phyloP scores from a whole-genome alignment of 2,797 vertebrate species.

The Brachyrhaphis roseni region DNA sequence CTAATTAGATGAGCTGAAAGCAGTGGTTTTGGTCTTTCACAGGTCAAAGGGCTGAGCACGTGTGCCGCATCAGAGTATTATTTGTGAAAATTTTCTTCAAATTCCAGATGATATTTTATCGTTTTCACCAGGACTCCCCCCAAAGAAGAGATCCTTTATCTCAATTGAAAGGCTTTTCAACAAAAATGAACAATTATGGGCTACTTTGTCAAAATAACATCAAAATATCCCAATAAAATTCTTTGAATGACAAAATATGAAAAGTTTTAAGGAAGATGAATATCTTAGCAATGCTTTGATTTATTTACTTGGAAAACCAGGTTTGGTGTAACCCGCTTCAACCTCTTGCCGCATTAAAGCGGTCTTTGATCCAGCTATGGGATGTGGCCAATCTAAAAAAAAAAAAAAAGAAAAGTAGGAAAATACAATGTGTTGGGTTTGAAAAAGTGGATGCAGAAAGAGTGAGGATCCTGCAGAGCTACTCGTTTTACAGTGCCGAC shows the following conservation, averaged over 20 bases:
- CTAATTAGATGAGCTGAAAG: not conserved
- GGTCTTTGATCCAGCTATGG: slow-evolving; percentile 63
- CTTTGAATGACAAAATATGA: not conserved
- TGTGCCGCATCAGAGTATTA: not conserved
- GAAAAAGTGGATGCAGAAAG: slow-evolving; percentile 10
- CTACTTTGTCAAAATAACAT: not conserved
- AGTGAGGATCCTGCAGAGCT: slow-evolving; percentile 43
- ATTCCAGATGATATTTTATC: not conserved
- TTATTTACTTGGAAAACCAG: slow-evolving; percentile 38
- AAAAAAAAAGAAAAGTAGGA: slow-evolving; percentile 28
- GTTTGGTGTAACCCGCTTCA: slow-evolving; percentile 60
- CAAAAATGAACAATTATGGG: not conserved
- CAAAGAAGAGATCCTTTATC: not conserved
- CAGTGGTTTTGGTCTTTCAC: not conserved
- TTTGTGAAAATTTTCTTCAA: not conserved
- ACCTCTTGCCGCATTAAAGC: slow-evolving; percentile 69
- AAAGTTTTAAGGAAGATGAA: not conserved
- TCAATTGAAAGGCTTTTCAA: not conserved
- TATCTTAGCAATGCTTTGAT: not conserved
- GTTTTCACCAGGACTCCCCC: not conserved
- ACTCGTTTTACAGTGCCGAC: slow-evolving; percentile 59
- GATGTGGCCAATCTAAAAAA: slow-evolving; percentile 15
- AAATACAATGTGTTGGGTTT: slow-evolving; percentile 17
- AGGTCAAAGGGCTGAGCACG: not conserved
- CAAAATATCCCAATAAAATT: not conserved